Percentiles rank a stretch among this genome's conserved stretches.
phyloP scores from a whole-genome alignment of 2,113 vertebrate species.

The Bostrychus sinensis region DNA sequence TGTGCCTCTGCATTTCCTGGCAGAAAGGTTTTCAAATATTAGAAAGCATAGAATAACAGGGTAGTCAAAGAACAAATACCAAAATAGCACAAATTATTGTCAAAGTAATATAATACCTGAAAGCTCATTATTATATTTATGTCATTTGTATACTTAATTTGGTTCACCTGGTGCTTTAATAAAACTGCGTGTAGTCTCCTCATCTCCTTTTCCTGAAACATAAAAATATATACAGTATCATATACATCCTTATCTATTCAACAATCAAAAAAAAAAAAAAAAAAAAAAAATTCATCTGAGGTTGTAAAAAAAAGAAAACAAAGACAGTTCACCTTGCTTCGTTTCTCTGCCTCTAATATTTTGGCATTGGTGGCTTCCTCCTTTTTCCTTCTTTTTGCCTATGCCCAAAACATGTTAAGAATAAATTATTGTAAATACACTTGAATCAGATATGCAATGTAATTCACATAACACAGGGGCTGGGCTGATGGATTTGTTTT shows the following conservation, averaged over 20 bases:
- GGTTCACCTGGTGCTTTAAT: slow-evolving; percentile 93
- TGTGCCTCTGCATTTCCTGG: slow-evolving; percentile 99
- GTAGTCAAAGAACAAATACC: slow-evolving; percentile 80
- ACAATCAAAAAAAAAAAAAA: neutral
- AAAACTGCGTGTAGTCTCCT: slow-evolving; percentile 91
- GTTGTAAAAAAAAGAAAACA: neutral
- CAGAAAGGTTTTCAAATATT: slow-evolving; percentile 96
- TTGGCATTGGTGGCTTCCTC: slow-evolving; percentile 95
- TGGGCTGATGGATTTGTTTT: too few species aligned
- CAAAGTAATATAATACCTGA: too few species aligned
- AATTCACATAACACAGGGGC: too few species aligned
- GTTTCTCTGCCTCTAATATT: slow-evolving; percentile 94
- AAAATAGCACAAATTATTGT: too few species aligned
- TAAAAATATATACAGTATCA: slow-evolving; percentile 22
- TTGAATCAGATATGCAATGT: too few species aligned
- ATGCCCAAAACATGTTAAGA: slow-evolving; percentile 80
- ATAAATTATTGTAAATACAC: slow-evolving; percentile 64
- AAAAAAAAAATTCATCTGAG: slow-evolving; percentile 84
- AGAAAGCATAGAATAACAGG: slow-evolving; percentile 87
- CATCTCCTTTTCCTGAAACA: slow-evolving; percentile 89
- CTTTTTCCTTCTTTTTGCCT: slow-evolving; percentile 97
- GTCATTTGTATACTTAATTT: too few species aligned
- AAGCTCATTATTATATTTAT: too few species aligned
- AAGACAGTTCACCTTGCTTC: slow-evolving; percentile 88
- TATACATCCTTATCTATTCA: neutral